Conservation (phyloP, 2,113 vertebrate species). For the Cynopterus brachyotis region DNA sequence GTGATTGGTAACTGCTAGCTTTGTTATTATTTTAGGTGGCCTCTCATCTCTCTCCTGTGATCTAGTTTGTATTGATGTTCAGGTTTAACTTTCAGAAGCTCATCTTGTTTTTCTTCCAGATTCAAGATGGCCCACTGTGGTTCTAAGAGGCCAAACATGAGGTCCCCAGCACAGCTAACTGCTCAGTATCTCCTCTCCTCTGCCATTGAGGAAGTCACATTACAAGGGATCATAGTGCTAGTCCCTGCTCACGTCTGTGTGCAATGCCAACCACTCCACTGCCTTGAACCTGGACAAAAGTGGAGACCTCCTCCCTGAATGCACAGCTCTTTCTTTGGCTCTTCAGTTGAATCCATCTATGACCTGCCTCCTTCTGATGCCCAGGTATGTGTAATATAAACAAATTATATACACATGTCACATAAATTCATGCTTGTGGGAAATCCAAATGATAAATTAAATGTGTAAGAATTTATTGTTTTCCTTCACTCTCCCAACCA, state of each 20-base stretch:
- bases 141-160: neutral
- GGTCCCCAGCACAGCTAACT: neutral
- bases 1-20: neutral
- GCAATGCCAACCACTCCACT: accelerated
- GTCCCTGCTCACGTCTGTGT: neutral
- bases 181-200: neutral
- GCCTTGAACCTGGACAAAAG: neutral
- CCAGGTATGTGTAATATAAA: slow-evolving; percentile 22
- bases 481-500: neutral
- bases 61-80: neutral
- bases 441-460: neutral
- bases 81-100: neutral
- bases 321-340: neutral
- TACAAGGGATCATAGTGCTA: neutral
- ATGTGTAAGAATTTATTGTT: neutral
- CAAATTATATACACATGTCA: neutral
- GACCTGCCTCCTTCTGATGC: neutral
- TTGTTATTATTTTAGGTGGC: neutral
- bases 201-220: neutral
- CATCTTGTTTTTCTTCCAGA: neutral
- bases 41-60: neutral
- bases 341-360: neutral
- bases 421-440: neutral
- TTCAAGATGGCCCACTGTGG: neutral
- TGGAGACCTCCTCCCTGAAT: neutral